A percentile compares a stretch with the other conserved stretches of the same genome.
Conservation (phyloP, 2,888 invertebrate genomes). For the Sphecodes monilicornis region DNA sequence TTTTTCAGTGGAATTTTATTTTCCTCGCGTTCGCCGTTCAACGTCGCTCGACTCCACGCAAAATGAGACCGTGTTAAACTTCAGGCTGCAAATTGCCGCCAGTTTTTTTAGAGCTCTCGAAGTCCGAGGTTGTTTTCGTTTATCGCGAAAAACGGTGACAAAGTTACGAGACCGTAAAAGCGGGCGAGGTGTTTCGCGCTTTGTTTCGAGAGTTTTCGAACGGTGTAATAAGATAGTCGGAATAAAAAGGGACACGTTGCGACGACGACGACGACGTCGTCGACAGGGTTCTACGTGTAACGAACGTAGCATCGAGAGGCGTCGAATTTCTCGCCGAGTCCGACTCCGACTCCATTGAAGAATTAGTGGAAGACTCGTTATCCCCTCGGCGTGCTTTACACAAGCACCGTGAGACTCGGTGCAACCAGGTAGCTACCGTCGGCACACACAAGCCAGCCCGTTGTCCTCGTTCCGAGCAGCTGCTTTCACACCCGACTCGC, state of each 20-base stretch:
- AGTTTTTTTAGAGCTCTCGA: background rate
- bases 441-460: background rate
- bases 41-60: background rate
- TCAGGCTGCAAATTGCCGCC: background rate
- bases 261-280: background rate
- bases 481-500: slow-evolving; percentile 12
- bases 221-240: background rate
- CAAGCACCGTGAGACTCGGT: background rate
- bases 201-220: background rate
- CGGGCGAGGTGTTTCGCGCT: background rate
- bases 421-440: background rate
- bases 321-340: background rate
- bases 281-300: background rate
- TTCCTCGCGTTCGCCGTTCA: too few species aligned
- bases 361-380: slow-evolving; percentile 20
- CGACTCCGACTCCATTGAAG: slow-evolving; percentile 7
- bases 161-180: background rate
- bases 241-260: background rate
- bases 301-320: background rate
- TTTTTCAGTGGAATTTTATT: background rate
- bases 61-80: background rate
- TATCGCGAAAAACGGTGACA: background rate
- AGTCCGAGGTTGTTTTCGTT: background rate
- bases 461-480: slow-evolving; percentile 25
- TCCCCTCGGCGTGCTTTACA: background rate